Conservation (phyloP, 1,140 invertebrate species). For the Hycleus phaleratus region DNA sequence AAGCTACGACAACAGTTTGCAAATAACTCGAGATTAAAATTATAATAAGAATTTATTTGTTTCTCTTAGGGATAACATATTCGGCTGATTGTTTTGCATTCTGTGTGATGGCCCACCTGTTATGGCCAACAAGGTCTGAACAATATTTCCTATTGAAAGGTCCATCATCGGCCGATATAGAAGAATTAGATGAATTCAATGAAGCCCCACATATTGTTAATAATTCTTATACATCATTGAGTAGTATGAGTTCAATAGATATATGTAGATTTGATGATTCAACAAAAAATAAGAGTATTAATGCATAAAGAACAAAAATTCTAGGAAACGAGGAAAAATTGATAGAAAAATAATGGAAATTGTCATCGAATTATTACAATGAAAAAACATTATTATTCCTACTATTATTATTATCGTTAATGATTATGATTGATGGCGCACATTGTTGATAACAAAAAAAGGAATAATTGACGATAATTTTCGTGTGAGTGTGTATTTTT, state of each 20-base stretch:
- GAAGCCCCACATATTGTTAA: conserved; percentile 83
- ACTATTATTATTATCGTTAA: too few species aligned
- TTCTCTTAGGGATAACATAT: conserved; percentile 75
- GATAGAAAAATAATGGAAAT: too few species aligned
- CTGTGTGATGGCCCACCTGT: conserved; percentile 84
- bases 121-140: conserved; percentile 87
- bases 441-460: too few species aligned
- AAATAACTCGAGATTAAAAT: too few species aligned
- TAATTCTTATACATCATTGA: conserved; percentile 44
- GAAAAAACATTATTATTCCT: too few species aligned
- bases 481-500: too few species aligned
- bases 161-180: conserved; percentile 54
- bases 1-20: too few species aligned
- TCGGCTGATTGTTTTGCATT: conserved; percentile 91
- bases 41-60: too few species aligned
- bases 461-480: too few species aligned
- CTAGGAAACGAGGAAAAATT: too few species aligned
- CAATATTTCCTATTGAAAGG: conserved; percentile 80
- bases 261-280: conserved; percentile 36
- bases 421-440: too few species aligned
- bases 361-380: too few species aligned
- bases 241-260: conserved; percentile 34
- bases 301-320: conserved; percentile 14
- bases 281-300: conserved; percentile 29
- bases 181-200: conserved; percentile 86